Conservation (phyloP, 2,113 vertebrate genomes). For the Aramus guarauna region DNA sequence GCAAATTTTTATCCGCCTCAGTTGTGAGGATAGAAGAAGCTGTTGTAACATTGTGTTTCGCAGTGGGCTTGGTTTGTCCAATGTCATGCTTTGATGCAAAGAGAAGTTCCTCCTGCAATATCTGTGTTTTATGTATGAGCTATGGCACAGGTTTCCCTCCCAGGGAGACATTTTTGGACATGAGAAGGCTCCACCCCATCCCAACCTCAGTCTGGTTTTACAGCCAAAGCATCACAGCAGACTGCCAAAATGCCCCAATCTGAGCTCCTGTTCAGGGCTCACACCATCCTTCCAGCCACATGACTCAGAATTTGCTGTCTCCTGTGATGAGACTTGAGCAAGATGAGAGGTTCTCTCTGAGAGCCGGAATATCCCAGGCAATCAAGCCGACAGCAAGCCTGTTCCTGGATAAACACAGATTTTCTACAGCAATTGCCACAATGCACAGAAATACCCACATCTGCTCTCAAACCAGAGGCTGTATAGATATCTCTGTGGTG, state of each 20-base stretch:
- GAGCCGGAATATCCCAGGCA: background rate
- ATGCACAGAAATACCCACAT: background rate
- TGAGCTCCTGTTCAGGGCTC: background rate
- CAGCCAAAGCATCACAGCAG: background rate
- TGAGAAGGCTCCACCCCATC: background rate
- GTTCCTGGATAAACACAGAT: background rate
- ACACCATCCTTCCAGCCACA: background rate
- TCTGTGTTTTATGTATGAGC: background rate
- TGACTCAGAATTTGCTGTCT: background rate
- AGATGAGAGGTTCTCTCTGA: background rate
- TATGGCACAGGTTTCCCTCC: background rate
- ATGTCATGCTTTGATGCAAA: background rate
- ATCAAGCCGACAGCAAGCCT: background rate
- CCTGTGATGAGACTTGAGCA: background rate
- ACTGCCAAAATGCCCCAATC: background rate
- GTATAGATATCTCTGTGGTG: background rate
- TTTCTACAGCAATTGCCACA: background rate
- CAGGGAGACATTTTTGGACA: background rate
- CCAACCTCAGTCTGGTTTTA: background rate
- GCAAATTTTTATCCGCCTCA: background rate
- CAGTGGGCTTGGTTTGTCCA: background rate
- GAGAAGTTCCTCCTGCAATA: rapidly evolving
- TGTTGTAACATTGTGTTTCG: background rate
- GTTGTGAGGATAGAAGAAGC: background rate
- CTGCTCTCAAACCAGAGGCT: background rate